phyloP scores from a whole-genome alignment of 2,888 invertebrate species.

The Caradrina clavipalpis region DNA sequence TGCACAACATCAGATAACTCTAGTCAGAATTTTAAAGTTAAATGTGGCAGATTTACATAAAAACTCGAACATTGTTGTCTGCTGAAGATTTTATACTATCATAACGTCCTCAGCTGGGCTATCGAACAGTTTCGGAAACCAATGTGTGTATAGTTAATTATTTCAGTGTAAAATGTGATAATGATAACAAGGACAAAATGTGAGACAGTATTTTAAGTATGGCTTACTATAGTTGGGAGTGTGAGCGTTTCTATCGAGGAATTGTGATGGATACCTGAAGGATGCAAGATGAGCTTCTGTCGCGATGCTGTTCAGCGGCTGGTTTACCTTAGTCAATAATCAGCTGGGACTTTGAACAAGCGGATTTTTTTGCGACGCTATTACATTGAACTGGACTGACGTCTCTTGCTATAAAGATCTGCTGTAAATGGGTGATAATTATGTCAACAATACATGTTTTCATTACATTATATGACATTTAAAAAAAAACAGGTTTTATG shows the following conservation, averaged over 20 bases:
- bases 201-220: conserved; percentile 57
- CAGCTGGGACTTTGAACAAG: conserved; percentile 57
- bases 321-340: conserved; percentile 65
- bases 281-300: conserved; percentile 32
- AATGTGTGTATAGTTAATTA: conserved; percentile 47
- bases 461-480: too few species aligned
- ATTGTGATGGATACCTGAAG: conserved; percentile 26
- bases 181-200: conserved; percentile 53
- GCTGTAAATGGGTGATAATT: too few species aligned
- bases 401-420: too few species aligned
- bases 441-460: too few species aligned
- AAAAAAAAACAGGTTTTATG: not conserved
- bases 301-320: conserved; percentile 50
- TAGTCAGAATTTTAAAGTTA: not conserved
- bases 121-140: conserved; percentile 32
- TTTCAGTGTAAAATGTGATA: conserved; percentile 59
- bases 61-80: conserved; percentile 10
- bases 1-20: not conserved
- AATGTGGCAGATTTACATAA: not conserved
- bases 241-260: conserved; percentile 24
- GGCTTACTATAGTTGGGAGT: conserved; percentile 43
- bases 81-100: conserved; percentile 19
- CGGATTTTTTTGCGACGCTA: conserved; percentile 40
- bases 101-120: conserved; percentile 6
- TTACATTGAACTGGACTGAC: not conserved